Evolutionary conservation across 2,888 invertebrate genomes (phyloP).

Genomic region (Digitonthophagus gazella): DNA sequence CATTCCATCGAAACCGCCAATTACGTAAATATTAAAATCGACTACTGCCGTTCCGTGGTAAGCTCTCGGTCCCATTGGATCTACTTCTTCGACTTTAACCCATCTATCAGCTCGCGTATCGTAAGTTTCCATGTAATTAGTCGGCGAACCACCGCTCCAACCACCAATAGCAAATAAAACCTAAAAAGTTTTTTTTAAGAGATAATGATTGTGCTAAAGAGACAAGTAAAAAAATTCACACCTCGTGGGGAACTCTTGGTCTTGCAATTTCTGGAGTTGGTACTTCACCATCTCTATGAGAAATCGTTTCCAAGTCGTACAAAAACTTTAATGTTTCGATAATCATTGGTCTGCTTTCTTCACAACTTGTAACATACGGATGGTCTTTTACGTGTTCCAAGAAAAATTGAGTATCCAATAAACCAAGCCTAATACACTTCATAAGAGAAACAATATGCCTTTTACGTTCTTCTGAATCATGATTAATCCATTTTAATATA

Average conservation of each 20-base stretch:
- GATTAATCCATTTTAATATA: conserved; percentile 83
- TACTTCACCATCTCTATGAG: conserved; percentile 75
- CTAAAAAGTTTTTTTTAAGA: background rate
- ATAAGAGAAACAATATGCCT: conserved; percentile 74
- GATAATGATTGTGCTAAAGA: conserved; percentile 15
- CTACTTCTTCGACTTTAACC: conserved; percentile 79
- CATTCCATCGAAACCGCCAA: conserved; percentile 92
- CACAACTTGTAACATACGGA: conserved; percentile 78
- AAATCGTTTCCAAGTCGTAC: conserved; percentile 88
- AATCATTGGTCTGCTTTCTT: conserved; percentile 81
- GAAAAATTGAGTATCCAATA: conserved; percentile 87
- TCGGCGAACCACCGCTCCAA: conserved; percentile 74
- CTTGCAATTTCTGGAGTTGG: conserved; percentile 81
- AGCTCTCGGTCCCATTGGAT: conserved; percentile 81
- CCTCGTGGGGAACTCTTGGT: conserved; percentile 83
- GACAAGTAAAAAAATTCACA: conserved; percentile 44
- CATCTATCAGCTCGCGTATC: conserved; percentile 88
- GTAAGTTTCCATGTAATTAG: conserved; percentile 81
- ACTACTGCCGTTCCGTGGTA: conserved; percentile 93
- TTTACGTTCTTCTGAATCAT: conserved; percentile 70
- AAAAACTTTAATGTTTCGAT: conserved; percentile 89
- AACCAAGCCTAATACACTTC: conserved; percentile 73
- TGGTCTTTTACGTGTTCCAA: conserved; percentile 88
- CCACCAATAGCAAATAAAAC: conserved; percentile 69
- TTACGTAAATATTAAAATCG: conserved; percentile 79